A percentile compares a stretch with the other conserved stretches of the same genome.
phyloP scores from a whole-genome alignment of 2,888 invertebrate species.

The Phoenoteleia sp. region DNA sequence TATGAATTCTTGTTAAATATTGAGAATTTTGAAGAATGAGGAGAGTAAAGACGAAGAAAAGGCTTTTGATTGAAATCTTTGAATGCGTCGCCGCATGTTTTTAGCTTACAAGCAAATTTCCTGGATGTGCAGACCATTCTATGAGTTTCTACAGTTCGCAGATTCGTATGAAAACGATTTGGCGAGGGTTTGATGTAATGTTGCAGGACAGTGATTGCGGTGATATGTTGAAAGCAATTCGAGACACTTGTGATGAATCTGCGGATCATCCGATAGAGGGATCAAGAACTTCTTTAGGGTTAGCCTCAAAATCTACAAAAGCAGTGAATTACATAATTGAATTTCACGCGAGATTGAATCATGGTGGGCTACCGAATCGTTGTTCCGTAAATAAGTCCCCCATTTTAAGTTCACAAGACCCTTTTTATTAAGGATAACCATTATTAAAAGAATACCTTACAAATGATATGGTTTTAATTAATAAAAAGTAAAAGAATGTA shows the following conservation, averaged over 20 bases:
- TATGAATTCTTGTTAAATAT: too few relatives aligned
- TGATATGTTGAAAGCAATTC: conserved; percentile 80
- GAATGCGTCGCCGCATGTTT: conserved; percentile 38
- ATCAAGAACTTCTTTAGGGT: conserved; percentile 71
- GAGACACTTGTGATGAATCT: conserved; percentile 82
- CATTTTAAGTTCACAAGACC: conserved; percentile 55
- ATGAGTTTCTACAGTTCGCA: conserved; percentile 54
- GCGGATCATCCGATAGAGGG: conserved; percentile 80
- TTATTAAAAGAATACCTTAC: conserved; percentile 16
- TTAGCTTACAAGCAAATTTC: conserved; percentile 48
- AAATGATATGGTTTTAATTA: not conserved
- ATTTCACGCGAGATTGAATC: conserved; percentile 83
- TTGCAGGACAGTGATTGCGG: conserved; percentile 82
- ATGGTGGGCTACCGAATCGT: conserved; percentile 60
- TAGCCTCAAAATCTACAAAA: conserved; percentile 71
- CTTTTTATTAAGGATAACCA: conserved; percentile 41
- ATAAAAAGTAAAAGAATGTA: too few relatives aligned
- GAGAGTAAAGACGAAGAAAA: not conserved
- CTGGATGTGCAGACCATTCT: conserved; percentile 42
- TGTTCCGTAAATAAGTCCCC: conserved; percentile 69
- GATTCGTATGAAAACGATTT: conserved; percentile 67
- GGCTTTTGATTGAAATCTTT: conserved; percentile 30
- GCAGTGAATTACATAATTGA: conserved; percentile 84
- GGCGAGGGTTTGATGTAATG: conserved; percentile 76
- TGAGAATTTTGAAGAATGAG: not conserved